These are phyloP conservation scores for Orthonevra nobilis DNA, from an alignment of 2,888 invertebrate species.

Conservation along the genomic window DNA sequence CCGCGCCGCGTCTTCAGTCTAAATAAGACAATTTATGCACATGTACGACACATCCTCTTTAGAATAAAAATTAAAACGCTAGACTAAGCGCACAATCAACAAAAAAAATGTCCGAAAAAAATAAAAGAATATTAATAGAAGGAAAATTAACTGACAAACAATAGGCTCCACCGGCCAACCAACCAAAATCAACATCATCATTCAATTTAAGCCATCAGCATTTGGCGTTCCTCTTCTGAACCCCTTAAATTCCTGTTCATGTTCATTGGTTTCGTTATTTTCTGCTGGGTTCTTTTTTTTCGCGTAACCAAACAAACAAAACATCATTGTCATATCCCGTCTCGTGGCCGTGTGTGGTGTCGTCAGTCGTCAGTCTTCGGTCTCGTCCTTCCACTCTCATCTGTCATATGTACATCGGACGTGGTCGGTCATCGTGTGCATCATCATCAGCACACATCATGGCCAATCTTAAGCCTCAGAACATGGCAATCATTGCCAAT, in stretches of 20 bases:
- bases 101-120: not conserved
- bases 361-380: no score
- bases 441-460: slow-evolving; percentile 53
- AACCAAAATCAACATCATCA: slow-evolving; percentile 67
- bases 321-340: slow-evolving; percentile 43
- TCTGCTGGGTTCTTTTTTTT: slow-evolving; percentile 1
- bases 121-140: slow-evolving; percentile 2
- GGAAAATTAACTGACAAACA: slow-evolving; percentile 57
- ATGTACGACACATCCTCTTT: slow-evolving; percentile 47
- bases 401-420: slow-evolving; percentile 54
- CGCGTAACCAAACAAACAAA: slow-evolving; percentile 24
- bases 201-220: slow-evolving; percentile 61
- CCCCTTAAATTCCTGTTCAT: no score
- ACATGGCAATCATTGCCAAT: slow-evolving; percentile 65
- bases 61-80: slow-evolving; percentile 45
- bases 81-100: slow-evolving; percentile 13
- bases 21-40: slow-evolving; percentile 62
- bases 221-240: slow-evolving; percentile 28
- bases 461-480: slow-evolving; percentile 43
- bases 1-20: slow-evolving; percentile 3
- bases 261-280: no score
- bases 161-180: slow-evolving; percentile 21
- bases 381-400: slow-evolving; percentile 34
- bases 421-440: slow-evolving; percentile 56
- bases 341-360: slow-evolving; percentile 12